Evolutionary conservation across 2,888 invertebrate genomes (phyloP), one percentile per base, ranked within the genome.

Genomic region (Polymixis flavicincta): DNA sequence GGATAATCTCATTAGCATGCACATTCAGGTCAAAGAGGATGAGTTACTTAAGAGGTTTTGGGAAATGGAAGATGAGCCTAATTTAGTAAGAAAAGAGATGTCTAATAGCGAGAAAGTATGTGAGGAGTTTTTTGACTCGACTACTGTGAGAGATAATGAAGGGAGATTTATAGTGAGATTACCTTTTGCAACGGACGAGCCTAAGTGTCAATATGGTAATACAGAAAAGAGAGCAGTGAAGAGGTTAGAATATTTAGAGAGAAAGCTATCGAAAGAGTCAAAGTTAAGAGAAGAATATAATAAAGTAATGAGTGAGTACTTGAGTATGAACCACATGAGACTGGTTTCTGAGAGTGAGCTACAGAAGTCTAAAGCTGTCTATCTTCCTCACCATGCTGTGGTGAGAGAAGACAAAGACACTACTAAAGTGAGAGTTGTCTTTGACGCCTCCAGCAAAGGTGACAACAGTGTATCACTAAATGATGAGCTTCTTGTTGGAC

Each of bases 41-140:
- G 52, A 76, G 7, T 7, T 69, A 17, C 68, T 72, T 8, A 61
- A 32, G 37, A 22, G 32, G 28, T 73, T 77, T 73, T 69, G 65
- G 65, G 69, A 72, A 13, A 52, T 65, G 42, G 69, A 65, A 50
- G 57, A 67, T 50, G 76, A 76, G 25, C 71, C 76, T 55, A 67
- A 72, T 52, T 9, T 45, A 19, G 37, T 77, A 54, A 17, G 37
- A 11, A 69, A 65, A 55, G 59, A 70, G 60, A 28, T 73, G 25
- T 32, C 32, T 4, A 61, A 32, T 32, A 32, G 32, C 4, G 32
- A 32, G 32, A 32, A 32, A 32, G 32, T 32, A 32, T 32, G 32
- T 32, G 32, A 32, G 4, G 32, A 32, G 32, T 32, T 32, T 32
- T 32, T 32, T 32, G 32, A 32, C 32, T 32, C 4, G 4, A 32